Conservation (phyloP, 2,113 vertebrate genomes). For the Oxyura jamaicensis region DNA sequence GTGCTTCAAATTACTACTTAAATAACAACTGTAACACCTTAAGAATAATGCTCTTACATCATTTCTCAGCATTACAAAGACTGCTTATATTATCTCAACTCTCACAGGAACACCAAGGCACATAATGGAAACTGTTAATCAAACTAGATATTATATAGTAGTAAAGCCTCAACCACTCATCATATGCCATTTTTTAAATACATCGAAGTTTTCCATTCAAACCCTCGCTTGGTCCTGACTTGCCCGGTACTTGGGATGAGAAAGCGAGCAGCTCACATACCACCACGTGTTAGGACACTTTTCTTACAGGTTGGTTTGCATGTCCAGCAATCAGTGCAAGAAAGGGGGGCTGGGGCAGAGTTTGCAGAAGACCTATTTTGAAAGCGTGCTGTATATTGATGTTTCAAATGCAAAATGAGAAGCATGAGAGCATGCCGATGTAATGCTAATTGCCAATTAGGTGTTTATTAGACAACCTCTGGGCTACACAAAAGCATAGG, state of each 20-base stretch:
- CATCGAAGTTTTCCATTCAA: background rate
- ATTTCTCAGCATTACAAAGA: background rate
- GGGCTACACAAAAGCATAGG: background rate
- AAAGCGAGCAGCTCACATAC: rapidly evolving
- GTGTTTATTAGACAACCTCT: background rate
- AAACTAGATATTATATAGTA: background rate
- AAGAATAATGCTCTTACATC: background rate
- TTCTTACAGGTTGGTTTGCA: background rate
- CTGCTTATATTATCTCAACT: background rate
- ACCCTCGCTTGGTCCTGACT: background rate
- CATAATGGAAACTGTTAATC: background rate
- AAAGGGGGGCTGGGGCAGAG: background rate
- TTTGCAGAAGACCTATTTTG: background rate
- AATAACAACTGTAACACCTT: background rate
- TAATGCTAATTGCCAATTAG: background rate
- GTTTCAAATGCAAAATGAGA: background rate
- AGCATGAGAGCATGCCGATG: background rate
- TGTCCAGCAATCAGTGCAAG: background rate
- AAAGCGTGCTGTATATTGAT: background rate
- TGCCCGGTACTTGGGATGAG: rapidly evolving
- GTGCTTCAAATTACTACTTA: background rate
- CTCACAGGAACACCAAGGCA: background rate
- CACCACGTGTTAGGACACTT: background rate
- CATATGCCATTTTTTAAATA: background rate
- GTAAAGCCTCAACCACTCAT: background rate